Percentiles rank a stretch among this genome's conserved stretches.
These are phyloP conservation scores for Masticophis lateralis DNA, from an alignment of 2,797 vertebrate genomes.

Conservation along the genomic window DNA sequence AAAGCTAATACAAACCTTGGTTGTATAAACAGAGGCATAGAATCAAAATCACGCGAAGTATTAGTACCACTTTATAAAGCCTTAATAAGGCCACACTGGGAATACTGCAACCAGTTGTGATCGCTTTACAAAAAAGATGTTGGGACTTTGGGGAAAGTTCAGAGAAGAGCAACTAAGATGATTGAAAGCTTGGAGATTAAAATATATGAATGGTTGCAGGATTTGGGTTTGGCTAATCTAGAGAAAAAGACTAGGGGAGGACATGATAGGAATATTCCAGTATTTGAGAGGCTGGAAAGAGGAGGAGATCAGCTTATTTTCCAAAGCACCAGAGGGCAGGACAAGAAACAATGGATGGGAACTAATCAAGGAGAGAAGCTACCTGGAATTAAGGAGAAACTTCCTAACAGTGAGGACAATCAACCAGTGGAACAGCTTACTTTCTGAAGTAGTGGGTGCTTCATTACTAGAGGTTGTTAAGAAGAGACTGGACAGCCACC, in stretches of 20 bases:
- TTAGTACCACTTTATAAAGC: not conserved
- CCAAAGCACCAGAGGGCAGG: not conserved
- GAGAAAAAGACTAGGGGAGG: not conserved
- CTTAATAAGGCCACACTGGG: not conserved
- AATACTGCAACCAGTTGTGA: not conserved
- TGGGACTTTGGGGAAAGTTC: not conserved
- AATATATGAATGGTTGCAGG: not conserved
- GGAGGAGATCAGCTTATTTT: not conserved
- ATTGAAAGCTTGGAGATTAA: not conserved
- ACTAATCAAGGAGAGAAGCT: not conserved
- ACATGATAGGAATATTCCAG: not conserved
- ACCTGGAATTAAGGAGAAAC: too few relatives aligned
- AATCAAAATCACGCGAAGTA: not conserved
- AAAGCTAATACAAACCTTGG: not conserved
- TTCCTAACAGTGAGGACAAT: not conserved
- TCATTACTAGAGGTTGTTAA: not conserved
- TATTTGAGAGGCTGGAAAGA: not conserved
- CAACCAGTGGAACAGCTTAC: not conserved
- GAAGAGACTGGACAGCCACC: not conserved
- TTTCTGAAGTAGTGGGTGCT: not conserved
- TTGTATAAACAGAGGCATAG: not conserved
- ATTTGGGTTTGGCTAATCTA: not conserved
- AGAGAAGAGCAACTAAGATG: not conserved
- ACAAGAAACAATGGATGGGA: not conserved
- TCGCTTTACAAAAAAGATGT: not conserved